Evolutionary conservation across 2,113 vertebrate species (phyloP).

Genomic region (Platichthys flesus): DNA sequence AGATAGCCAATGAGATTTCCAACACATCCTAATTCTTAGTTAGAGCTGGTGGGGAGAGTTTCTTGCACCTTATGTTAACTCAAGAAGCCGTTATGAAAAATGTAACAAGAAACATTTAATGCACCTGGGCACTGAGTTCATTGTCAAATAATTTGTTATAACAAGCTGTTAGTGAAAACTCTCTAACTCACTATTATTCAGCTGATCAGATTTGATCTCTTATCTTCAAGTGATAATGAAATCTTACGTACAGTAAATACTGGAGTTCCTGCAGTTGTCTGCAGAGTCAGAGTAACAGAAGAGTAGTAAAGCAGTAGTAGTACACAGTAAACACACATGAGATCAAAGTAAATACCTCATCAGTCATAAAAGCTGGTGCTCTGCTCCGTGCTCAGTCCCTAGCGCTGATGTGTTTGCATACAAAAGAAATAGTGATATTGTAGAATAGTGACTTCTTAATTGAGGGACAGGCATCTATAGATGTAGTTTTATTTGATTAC

Average conservation of each 20-base stretch:
- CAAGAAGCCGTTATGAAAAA: too few relatives aligned
- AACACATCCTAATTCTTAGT: not conserved
- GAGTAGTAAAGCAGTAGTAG: too few relatives aligned
- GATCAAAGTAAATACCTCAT: not conserved
- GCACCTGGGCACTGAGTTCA: conserved; percentile 18
- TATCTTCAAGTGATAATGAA: not conserved
- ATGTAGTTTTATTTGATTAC: not conserved
- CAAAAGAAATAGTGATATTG: conserved; percentile 23
- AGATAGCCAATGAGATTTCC: not conserved
- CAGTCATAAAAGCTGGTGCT: conserved; percentile 15
- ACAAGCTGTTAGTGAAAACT: not conserved
- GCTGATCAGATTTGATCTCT: not conserved
- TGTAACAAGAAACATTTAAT: not conserved
- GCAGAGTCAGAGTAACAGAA: too few relatives aligned
- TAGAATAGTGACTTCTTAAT: not conserved
- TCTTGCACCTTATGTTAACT: not conserved
- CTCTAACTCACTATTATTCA: not conserved
- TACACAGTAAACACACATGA: too few relatives aligned
- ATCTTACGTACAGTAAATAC: not conserved
- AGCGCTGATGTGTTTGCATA: conserved; percentile 15
- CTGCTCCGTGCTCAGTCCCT: not conserved
- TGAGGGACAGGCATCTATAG: not conserved
- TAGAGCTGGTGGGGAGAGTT: not conserved
- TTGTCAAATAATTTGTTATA: not conserved
- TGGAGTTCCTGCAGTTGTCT: not conserved